Evolutionary conservation across 2,888 invertebrate genomes (phyloP), one percentile per base, ranked within the genome.

Genomic region (Mimumesa dahlbomi): DNA sequence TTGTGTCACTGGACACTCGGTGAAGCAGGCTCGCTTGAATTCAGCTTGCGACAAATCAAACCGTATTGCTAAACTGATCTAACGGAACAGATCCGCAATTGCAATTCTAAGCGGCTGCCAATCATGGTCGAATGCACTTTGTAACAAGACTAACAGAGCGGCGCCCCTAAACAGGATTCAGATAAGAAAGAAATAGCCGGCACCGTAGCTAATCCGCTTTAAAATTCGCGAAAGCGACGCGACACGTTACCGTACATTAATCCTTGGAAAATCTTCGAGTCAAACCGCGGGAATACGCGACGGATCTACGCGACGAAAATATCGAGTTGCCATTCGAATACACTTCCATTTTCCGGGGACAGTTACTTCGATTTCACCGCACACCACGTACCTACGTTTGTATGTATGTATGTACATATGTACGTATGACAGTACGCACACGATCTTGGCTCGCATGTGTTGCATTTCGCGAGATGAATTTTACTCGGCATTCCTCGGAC

Each of bases 241-340:
- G 43, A 38, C 54, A 2, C 40, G 29, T n/a, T 4, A 38, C 21
- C 21, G 2, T 3, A 19, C 38, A 49, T 52, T 68, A 63, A 72
- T 63, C 63, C 40, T 36, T 18, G 18, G 53, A 50, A 18, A 56
- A 29, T 64, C 61, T 77, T 43, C 40, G 34, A 25, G 18, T 36
- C 50, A 50, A 56, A 58, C 70, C 62, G 42, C 62, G 14, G 36
- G 56, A 46, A 58, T 53, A 66, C 42, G n/a, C n/a, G n/a, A n/a
- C n/a, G n/a, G n/a, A 63, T 31, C 66, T 22, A 59, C 58, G 61
- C 38, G 52, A 56, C 53, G 40, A 66, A 72, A 73, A 81, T 82
- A 82, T 82, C 72, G 79, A 79, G 66, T 78, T 62, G 34, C 62
- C 36, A 36, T 45, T 19, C 57, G 58, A 6, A 46, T 54, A 43